Evolutionary conservation across 2,113 vertebrate species (phyloP), one percentile per base, ranked within the genome.

Genomic region (Gobius niger): DNA sequence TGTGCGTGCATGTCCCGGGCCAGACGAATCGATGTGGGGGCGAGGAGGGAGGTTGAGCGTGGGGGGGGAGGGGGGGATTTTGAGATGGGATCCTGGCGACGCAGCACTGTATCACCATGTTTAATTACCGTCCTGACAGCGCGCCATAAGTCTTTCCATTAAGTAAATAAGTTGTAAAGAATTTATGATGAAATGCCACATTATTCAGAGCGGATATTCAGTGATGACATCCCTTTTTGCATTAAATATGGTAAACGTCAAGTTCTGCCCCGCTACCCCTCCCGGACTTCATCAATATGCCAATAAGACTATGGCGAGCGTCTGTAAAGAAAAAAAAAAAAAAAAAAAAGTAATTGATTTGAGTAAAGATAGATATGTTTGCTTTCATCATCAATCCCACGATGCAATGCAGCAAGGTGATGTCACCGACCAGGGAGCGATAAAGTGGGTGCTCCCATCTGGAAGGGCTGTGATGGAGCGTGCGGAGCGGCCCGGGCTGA

Each of bases 351-450:
- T 34, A 34, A 98, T 98, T 97, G 96, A 98, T 98, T 98, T 95
- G 95, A 96, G 94, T 90, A 93, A 94, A 96, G 96, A 98, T 95
- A 97, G 95, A 98, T 98, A 95, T 97, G 96, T 97, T 98, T 98
- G 96, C 96, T 97, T 98, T 97, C 96, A 96, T 98, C 96, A 96
- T 99, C 97, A 97, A 95, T 98, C 96, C 95, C 89, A 90, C 51
- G 51, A 19, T 91, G 91, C 84, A 7, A 89, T 90, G 90, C 92
- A 84, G 94, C 88, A 90, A 94, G 96, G 95, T 99, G 97, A 99
- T 98, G 97, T 98, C 96, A 97, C 95, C 94, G 92, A 91, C 96
- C 93, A 49, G 94, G 95, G 95, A 97, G 91, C 93, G 94, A 97
- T 98, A 97, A 98, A 97, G 93, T 90, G 93, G 91, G 18, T 87